Evolutionary conservation across 2,888 invertebrate genomes (phyloP).

Genomic region (Polietes domitor): DNA sequence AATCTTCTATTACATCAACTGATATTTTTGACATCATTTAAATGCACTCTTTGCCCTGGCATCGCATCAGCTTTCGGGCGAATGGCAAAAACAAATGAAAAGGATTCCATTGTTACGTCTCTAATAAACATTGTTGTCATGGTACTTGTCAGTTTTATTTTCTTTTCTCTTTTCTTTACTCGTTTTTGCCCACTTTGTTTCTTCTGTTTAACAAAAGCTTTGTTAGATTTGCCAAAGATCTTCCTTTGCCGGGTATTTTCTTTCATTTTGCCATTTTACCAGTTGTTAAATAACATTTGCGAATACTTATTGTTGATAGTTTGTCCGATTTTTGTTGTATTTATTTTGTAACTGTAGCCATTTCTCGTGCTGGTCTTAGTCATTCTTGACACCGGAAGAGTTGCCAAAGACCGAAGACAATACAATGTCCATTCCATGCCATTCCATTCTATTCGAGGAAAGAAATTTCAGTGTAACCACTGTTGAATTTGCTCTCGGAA

Average conservation of each 20-base stretch:
- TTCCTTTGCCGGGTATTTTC: not conserved
- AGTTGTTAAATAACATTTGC: conserved; percentile 22
- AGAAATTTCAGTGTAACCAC: not conserved
- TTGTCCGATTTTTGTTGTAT: conserved; percentile 18
- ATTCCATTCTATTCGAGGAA: not conserved
- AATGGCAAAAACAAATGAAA: not conserved
- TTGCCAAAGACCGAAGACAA: not conserved
- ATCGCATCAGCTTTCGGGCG: conserved; percentile 36
- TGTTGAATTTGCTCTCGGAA: not conserved
- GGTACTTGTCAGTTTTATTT: not conserved
- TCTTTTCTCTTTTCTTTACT: not conserved
- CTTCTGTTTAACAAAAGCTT: not conserved
- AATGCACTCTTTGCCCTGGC: conserved; percentile 28
- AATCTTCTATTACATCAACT: not conserved
- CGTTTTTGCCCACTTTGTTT: too few species aligned
- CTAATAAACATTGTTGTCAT: conserved; percentile 13
- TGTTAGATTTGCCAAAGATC: not conserved
- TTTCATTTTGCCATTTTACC: conserved; percentile 2
- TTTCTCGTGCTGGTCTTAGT: not conserved
- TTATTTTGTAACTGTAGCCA: conserved; percentile 30
- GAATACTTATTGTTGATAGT: conserved; percentile 27
- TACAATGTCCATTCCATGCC: not conserved
- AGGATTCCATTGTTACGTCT: conserved; percentile 1
- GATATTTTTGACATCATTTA: conserved; percentile 55
- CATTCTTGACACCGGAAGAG: not conserved